Conservation (phyloP, 2,113 vertebrate genomes). For the Gorilla gorilla region DNA sequence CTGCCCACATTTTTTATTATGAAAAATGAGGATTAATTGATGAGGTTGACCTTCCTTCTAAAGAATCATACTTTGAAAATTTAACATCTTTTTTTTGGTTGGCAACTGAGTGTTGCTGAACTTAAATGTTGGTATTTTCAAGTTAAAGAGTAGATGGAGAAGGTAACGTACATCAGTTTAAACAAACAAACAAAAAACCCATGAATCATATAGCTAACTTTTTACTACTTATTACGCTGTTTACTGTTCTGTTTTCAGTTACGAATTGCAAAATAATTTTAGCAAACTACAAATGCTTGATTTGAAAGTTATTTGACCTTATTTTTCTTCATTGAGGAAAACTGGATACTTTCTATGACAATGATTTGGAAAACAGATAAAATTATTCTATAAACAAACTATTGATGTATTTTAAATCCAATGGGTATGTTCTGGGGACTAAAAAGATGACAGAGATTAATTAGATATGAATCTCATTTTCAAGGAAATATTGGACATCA, state of each 20-base stretch:
- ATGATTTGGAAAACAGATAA: constrained; percentile 6
- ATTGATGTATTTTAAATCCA: background rate
- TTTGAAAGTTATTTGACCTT: constrained; percentile 51
- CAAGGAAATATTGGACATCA: constrained; percentile 4
- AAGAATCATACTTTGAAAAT: constrained; percentile 48
- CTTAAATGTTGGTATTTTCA: constrained; percentile 35
- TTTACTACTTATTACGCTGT: background rate
- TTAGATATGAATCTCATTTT: background rate
- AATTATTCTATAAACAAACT: background rate
- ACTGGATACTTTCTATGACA: background rate
- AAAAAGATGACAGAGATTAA: constrained; percentile 30
- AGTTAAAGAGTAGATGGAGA: constrained; percentile 40
- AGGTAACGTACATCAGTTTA: background rate
- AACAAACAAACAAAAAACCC: background rate
- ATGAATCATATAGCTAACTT: background rate
- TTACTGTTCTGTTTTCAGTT: constrained; percentile 17
- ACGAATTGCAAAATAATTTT: constrained; percentile 17
- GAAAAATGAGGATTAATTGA: constrained; percentile 77
- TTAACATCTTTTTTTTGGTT: constrained; percentile 52
- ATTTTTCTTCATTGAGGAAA: constrained; percentile 27
- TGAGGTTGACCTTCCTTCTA: constrained; percentile 68
- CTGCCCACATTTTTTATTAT: constrained; percentile 72
- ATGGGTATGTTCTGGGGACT: background rate
- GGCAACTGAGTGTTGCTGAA: background rate
- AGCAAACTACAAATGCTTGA: background rate